phyloP scores from a whole-genome alignment of 2,888 invertebrate genomes.

The Muschampia plurimacula region DNA sequence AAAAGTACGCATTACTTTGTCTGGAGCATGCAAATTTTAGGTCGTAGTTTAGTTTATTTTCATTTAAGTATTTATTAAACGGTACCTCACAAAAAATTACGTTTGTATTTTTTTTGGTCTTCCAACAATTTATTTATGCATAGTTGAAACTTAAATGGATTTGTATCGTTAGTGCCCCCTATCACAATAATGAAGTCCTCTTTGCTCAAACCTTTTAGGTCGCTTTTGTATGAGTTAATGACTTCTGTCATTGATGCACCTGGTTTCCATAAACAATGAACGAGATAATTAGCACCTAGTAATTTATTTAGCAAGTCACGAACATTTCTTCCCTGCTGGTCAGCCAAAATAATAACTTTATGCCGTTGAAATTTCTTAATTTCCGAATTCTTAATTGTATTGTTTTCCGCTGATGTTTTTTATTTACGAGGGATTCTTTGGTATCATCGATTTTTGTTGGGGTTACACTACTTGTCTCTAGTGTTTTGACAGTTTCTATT shows the following conservation, averaged over 20 bases:
- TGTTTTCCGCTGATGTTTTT: background rate
- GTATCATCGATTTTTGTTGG: too few relatives aligned
- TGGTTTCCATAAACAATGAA: background rate
- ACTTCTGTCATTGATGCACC: background rate
- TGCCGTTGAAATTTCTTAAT: background rate
- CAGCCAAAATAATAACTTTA: background rate
- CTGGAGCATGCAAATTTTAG: constrained; percentile 1
- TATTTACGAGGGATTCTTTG: background rate
- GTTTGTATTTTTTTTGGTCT: background rate
- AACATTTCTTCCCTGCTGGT: background rate
- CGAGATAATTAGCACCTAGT: background rate
- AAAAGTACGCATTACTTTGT: background rate
- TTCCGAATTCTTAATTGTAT: background rate
- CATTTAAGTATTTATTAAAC: background rate
- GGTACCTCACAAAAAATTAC: background rate
- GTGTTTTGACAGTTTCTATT: too few relatives aligned
- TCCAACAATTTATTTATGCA: background rate
- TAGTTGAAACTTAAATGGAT: background rate
- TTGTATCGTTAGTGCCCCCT: background rate
- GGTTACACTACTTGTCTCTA: too few relatives aligned
- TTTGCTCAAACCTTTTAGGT: background rate
- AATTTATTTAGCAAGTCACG: background rate
- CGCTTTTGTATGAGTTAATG: background rate
- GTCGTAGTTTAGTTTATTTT: constrained; percentile 6
- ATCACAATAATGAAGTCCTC: background rate